These are phyloP conservation scores for Cynoglossus semilaevis DNA, from an alignment of 2,113 vertebrate genomes.

Conservation along the genomic window DNA sequence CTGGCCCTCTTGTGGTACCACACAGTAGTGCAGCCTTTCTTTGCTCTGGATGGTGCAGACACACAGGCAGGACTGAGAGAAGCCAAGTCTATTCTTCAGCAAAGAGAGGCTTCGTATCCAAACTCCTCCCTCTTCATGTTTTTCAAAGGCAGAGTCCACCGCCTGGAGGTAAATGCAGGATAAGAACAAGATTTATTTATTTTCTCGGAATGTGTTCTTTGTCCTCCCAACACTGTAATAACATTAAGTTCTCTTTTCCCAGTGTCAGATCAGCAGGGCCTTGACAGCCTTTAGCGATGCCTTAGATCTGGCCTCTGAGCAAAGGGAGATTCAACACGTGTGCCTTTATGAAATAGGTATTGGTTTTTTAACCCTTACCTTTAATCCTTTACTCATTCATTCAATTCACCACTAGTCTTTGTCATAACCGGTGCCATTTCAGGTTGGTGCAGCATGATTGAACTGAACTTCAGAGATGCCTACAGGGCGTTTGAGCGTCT, in stretches of 20 bases:
- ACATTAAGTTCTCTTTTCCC: conserved; percentile 22
- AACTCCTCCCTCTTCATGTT: conserved; percentile 96
- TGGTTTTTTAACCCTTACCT: conserved; percentile 4
- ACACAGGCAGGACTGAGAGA: conserved; percentile 86
- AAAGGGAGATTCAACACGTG: conserved; percentile 94
- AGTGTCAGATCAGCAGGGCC: conserved; percentile 95
- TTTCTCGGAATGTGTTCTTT: not conserved
- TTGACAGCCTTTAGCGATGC: conserved; percentile 89
- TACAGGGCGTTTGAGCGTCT: conserved; percentile 88
- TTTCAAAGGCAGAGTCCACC: conserved; percentile 94
- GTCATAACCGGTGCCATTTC: conserved; percentile 29
- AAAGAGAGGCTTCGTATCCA: conserved; percentile 87
- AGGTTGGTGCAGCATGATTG: conserved; percentile 99
- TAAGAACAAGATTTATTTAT: not conserved
- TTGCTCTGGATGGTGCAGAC: conserved; percentile 89
- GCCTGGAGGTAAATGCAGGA: conserved; percentile 82
- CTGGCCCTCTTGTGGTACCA: conserved; percentile 94
- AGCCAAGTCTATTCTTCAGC: conserved; percentile 89
- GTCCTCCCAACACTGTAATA: conserved; percentile 12
- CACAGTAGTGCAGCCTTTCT: conserved; percentile 93
- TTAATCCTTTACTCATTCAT: not conserved
- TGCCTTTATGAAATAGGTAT: conserved; percentile 95
- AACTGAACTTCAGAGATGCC: conserved; percentile 88
- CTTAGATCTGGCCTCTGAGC: conserved; percentile 87
- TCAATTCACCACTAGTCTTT: not conserved